These are phyloP conservation scores for Emys orbicularis DNA, from an alignment of 2,797 vertebrate genomes.

Conservation along the genomic window DNA sequence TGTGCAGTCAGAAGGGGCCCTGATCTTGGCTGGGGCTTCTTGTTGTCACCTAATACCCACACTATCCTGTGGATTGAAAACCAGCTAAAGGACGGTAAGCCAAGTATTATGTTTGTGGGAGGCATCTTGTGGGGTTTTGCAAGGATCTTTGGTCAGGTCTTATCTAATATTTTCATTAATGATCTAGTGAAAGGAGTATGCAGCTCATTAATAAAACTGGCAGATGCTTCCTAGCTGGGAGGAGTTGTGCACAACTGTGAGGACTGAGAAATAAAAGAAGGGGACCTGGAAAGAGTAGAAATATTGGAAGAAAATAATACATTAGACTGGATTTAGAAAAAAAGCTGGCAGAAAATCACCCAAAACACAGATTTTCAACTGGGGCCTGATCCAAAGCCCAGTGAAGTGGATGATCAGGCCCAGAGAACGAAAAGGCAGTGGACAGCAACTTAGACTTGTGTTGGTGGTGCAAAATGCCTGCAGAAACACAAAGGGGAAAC, in stretches of 20 bases:
- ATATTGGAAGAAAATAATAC: neutral
- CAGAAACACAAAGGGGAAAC: neutral
- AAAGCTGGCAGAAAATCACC: neutral
- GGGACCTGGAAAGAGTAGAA: neutral
- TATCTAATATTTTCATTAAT: constrained; percentile 74
- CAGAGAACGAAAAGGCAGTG: neutral
- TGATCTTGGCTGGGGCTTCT: constrained; percentile 25
- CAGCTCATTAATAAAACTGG: constrained; percentile 68
- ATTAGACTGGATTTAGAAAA: neutral
- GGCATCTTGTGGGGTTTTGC: constrained; percentile 61
- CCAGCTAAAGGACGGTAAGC: constrained; percentile 61
- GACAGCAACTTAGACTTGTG: constrained; percentile 20
- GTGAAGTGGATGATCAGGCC: constrained; percentile 32
- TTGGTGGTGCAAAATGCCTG: neutral
- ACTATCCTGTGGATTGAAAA: constrained; percentile 54
- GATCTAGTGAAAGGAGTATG: constrained; percentile 68
- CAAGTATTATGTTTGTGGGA: constrained; percentile 74
- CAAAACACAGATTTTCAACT: constrained; percentile 4
- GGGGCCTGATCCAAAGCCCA: constrained; percentile 38
- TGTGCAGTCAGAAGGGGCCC: constrained; percentile 31
- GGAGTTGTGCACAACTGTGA: neutral
- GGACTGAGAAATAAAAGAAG: neutral
- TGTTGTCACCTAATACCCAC: constrained; percentile 59
- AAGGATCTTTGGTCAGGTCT: constrained; percentile 73
- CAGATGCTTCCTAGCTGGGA: constrained; percentile 60